Evolutionary conservation across 2,888 invertebrate genomes (phyloP).

Genomic region (Watsonalla cultraria): DNA sequence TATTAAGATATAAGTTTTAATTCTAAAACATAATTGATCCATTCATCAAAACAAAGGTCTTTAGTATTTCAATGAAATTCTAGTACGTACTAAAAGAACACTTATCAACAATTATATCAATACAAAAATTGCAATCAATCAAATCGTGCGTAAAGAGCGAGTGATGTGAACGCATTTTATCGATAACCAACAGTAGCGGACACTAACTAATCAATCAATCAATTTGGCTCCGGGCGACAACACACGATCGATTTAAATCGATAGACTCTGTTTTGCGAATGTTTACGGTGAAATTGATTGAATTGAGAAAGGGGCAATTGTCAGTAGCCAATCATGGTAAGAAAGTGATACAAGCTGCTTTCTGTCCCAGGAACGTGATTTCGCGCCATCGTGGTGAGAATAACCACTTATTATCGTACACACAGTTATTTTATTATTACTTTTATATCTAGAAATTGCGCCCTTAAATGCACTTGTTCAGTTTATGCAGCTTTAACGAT

Average conservation of each 20-base stretch:
- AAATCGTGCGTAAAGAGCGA: constrained; percentile 29
- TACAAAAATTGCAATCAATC: constrained; percentile 13
- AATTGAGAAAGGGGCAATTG: constrained; percentile 39
- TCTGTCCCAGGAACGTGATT: constrained; percentile 35
- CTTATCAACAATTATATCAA: constrained; percentile 14
- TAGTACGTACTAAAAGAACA: not conserved
- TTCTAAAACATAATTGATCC: not conserved
- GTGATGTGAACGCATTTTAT: constrained; percentile 37
- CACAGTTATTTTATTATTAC: not conserved
- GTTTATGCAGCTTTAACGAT: too few relatives aligned
- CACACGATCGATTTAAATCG: constrained; percentile 20
- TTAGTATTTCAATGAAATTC: not conserved
- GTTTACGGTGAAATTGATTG: constrained; percentile 49
- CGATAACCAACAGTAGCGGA: constrained; percentile 41
- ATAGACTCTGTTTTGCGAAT: constrained; percentile 27
- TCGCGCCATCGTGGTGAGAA: constrained; percentile 20
- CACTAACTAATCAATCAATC: constrained; percentile 37
- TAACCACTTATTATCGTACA: not conserved
- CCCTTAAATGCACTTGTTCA: too few relatives aligned
- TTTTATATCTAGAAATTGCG: not conserved
- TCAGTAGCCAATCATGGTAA: constrained; percentile 23
- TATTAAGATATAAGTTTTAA: not conserved
- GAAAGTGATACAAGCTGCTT: constrained; percentile 39
- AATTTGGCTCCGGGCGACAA: constrained; percentile 29
- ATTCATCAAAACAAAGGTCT: not conserved